Conservation (phyloP, 2,888 invertebrate species). For the Drosophila kuntzei region DNA sequence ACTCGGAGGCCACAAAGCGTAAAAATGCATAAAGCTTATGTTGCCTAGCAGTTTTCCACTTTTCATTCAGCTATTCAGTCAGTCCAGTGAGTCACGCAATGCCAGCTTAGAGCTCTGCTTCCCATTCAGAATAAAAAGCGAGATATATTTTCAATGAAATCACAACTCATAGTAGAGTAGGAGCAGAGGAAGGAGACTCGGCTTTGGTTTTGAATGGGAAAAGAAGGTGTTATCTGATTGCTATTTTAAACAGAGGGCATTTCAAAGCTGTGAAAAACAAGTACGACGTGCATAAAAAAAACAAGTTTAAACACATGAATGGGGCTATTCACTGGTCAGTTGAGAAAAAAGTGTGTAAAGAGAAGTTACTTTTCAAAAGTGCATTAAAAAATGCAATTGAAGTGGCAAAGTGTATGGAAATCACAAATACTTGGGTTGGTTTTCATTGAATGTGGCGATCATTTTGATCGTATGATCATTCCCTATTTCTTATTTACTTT, state of each 20-base stretch:
- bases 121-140: slow-evolving; percentile 21
- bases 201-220: slow-evolving; percentile 54
- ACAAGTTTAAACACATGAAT: slow-evolving; percentile 65
- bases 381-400: slow-evolving; percentile 34
- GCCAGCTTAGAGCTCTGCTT: slow-evolving; percentile 62
- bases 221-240: slow-evolving; percentile 83
- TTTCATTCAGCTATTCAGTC: slow-evolving; percentile 25
- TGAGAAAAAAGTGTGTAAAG: not conserved
- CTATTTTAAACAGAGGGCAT: slow-evolving; percentile 77
- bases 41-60: slow-evolving; percentile 22
- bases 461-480: not conserved
- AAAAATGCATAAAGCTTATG: slow-evolving; percentile 70
- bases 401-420: slow-evolving; percentile 11
- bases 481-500: no score
- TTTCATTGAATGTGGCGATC: slow-evolving; percentile 2
- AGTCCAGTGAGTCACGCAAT: slow-evolving; percentile 46
- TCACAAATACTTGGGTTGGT: slow-evolving; percentile 5
- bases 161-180: slow-evolving; percentile 18
- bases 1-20: slow-evolving; percentile 65
- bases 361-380: slow-evolving; percentile 10
- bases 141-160: slow-evolving; percentile 63
- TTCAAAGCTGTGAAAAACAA: slow-evolving; percentile 55
- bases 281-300: slow-evolving; percentile 64
- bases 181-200: slow-evolving; percentile 26
- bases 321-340: slow-evolving; percentile 49